phyloP scores from a whole-genome alignment of 1,140 invertebrate species.

The Penaeus vannamei region DNA sequence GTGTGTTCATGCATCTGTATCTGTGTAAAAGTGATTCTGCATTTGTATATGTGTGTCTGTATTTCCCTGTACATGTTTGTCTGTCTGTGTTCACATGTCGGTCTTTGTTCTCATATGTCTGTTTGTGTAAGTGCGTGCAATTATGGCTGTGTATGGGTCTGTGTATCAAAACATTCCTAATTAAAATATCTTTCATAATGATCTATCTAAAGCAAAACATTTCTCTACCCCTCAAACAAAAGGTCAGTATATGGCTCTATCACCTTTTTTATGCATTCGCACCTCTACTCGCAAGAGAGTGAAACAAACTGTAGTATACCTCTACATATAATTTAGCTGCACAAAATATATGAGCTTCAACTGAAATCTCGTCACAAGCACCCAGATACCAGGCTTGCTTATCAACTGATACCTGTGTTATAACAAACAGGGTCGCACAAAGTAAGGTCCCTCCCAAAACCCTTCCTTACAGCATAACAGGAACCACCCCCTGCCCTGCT shows the following conservation, averaged over 20 bases:
- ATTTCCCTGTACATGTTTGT: background rate
- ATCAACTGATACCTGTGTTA: too few relatives aligned
- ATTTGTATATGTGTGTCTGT: constrained; percentile 1
- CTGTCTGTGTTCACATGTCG: background rate
- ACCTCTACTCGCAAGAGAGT: too few relatives aligned
- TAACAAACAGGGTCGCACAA: background rate
- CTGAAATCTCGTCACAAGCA: too few relatives aligned
- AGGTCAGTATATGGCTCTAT: too few relatives aligned
- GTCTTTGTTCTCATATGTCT: background rate
- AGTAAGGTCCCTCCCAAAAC: background rate
- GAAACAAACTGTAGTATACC: too few relatives aligned
- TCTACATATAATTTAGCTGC: too few relatives aligned
- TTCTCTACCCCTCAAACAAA: background rate
- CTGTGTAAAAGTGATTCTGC: too few relatives aligned
- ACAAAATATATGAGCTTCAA: too few relatives aligned
- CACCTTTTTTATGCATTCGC: too few relatives aligned
- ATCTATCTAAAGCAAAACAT: background rate
- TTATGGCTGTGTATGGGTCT: background rate
- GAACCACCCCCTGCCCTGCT: background rate
- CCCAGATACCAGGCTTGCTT: too few relatives aligned
- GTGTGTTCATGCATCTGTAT: too few relatives aligned
- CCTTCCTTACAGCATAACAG: background rate
- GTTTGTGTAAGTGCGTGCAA: background rate
- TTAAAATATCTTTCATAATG: background rate
- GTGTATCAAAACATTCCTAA: background rate